Conservation (phyloP, 1,140 invertebrate genomes). For the Lepidostoma basale region DNA sequence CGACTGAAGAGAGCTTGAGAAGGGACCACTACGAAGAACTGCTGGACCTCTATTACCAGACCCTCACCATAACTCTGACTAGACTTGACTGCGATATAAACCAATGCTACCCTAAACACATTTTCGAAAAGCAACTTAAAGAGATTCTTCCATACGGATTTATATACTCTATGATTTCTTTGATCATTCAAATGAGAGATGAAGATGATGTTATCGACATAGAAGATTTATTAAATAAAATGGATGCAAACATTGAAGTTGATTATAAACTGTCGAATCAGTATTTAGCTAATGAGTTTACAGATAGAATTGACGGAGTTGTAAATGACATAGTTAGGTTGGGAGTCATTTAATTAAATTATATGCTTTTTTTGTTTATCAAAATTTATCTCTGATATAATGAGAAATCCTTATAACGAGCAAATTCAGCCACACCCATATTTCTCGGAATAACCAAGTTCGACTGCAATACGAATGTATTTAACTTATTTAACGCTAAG, state of each 20-base stretch:
- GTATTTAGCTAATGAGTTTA: neutral
- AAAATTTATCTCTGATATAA: no score
- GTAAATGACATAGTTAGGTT: neutral
- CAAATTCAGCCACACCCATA: no score
- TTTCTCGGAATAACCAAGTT: no score
- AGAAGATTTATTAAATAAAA: slow-evolving; percentile 1
- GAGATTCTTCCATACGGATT: slow-evolving; percentile 27
- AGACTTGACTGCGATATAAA: slow-evolving; percentile 27
- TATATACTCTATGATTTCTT: slow-evolving; percentile 11
- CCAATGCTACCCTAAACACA: slow-evolving; percentile 20
- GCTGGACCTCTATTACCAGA: slow-evolving; percentile 57
- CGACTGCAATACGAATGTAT: neutral
- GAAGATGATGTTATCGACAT: slow-evolving; percentile 23
- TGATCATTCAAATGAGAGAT: slow-evolving; percentile 33
- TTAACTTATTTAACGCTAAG: neutral
- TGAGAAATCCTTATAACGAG: no score
- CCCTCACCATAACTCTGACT: slow-evolving; percentile 45
- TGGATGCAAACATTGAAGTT: neutral
- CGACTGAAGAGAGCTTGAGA: slow-evolving; percentile 56
- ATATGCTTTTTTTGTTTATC: no score
- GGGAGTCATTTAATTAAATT: neutral
- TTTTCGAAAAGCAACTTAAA: slow-evolving; percentile 35
- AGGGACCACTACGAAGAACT: slow-evolving; percentile 53
- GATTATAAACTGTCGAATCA: neutral
- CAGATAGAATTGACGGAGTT: neutral